Conservation (phyloP, 2,797 vertebrate species). For the Lemur catta region DNA sequence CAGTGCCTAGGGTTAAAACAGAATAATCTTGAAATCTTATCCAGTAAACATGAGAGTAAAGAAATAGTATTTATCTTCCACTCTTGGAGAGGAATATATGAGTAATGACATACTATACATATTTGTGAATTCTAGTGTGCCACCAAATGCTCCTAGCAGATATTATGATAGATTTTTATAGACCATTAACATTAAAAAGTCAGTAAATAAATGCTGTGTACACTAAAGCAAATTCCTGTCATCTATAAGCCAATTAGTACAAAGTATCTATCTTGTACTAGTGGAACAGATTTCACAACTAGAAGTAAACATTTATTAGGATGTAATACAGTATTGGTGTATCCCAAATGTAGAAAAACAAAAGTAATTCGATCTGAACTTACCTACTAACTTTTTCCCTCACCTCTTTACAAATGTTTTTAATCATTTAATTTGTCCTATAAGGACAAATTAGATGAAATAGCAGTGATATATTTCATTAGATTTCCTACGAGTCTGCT, state of each 20-base stretch:
- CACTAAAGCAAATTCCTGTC: neutral
- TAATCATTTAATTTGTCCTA: slow-evolving; percentile 63
- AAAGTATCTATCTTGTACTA: neutral
- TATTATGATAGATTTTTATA: neutral
- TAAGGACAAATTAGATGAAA: slow-evolving; percentile 58
- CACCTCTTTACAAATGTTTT: slow-evolving; percentile 48
- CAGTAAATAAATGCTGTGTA: neutral
- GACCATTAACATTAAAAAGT: neutral
- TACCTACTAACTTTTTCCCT: slow-evolving; percentile 61
- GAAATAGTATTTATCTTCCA: neutral
- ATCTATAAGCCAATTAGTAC: neutral
- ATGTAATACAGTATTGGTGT: neutral
- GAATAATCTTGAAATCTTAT: slow-evolving; percentile 18
- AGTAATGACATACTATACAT: neutral
- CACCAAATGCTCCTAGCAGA: neutral
- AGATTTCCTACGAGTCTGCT: slow-evolving; percentile 34
- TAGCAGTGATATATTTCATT: slow-evolving; percentile 15
- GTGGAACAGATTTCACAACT: neutral
- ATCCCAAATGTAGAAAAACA: neutral
- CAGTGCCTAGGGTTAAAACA: neutral
- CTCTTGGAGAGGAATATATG: neutral
- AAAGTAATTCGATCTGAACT: slow-evolving; percentile 56
- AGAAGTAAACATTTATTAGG: neutral
- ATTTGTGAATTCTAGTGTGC: slow-evolving; percentile 16
- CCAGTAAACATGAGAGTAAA: slow-evolving; percentile 8